Conservation (phyloP, 2,797 vertebrate species). For the Mus spretus region DNA sequence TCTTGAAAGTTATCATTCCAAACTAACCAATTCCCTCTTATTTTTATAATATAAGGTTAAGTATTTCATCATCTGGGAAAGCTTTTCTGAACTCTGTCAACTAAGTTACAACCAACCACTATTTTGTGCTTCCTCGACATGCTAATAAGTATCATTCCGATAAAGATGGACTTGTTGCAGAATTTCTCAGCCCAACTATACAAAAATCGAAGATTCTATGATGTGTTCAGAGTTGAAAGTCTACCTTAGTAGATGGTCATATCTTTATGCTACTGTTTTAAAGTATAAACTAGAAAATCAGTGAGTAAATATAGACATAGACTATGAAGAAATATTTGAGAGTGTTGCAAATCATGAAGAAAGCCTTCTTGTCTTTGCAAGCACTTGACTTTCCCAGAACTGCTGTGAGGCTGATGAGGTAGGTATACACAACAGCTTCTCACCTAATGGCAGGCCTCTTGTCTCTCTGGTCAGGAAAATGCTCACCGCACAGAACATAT, state of each 20-base stretch:
- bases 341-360: background rate
- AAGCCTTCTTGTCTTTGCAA: background rate
- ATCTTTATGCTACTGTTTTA: background rate
- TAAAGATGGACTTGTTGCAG: background rate
- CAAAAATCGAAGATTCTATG: background rate
- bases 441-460: background rate
- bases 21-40: background rate
- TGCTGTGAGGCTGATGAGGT: background rate
- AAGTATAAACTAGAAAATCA: background rate
- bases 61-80: background rate
- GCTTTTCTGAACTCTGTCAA: background rate
- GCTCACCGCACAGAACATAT: background rate
- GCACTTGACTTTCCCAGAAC: background rate
- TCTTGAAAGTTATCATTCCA: background rate
- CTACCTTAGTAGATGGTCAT: background rate
- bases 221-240: background rate
- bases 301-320: background rate
- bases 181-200: background rate
- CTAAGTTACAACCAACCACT: background rate
- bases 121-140: background rate
- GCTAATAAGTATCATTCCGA: background rate
- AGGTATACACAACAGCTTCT: background rate
- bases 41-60: conserved; percentile 33
- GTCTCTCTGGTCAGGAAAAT: conserved; percentile 18
- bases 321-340: background rate